A percentile compares a stretch with the other conserved stretches of the same genome.
phyloP scores from a whole-genome alignment of 2,888 invertebrate genomes.

The Monochamus alternatus region DNA sequence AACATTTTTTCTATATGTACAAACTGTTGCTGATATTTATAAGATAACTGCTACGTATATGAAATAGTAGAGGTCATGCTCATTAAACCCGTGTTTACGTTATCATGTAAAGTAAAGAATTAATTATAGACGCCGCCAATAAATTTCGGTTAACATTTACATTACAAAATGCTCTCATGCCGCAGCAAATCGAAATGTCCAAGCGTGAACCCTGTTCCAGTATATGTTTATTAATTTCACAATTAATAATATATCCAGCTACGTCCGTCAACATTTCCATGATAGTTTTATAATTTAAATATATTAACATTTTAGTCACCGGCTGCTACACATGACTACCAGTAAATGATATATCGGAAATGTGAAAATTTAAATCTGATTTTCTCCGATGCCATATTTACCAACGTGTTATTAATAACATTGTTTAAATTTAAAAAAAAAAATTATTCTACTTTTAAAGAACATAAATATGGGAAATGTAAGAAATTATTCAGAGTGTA shows the following conservation, averaged over 20 bases:
- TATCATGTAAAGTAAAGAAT: neutral
- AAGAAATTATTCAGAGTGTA: too few relatives aligned
- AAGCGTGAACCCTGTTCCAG: neutral
- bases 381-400: too few relatives aligned
- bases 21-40: too few relatives aligned
- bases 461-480: too few relatives aligned
- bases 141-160: neutral
- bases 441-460: too few relatives aligned
- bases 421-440: too few relatives aligned
- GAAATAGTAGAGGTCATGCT: too few relatives aligned
- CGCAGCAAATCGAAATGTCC: neutral
- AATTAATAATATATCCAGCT: neutral
- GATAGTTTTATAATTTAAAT: neutral
- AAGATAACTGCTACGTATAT: too few relatives aligned
- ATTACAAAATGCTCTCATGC: neutral
- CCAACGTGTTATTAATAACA: too few relatives aligned
- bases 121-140: neutral
- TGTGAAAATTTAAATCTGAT: neutral
- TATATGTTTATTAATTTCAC: neutral
- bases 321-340: neutral
- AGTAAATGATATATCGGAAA: neutral
- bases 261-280: slow-evolving; percentile 5
- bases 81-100: neutral
- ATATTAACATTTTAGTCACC: neutral
- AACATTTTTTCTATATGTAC: too few relatives aligned